Conservation (phyloP, 2,797 vertebrate genomes). For the Ctenopoma multispine region DNA sequence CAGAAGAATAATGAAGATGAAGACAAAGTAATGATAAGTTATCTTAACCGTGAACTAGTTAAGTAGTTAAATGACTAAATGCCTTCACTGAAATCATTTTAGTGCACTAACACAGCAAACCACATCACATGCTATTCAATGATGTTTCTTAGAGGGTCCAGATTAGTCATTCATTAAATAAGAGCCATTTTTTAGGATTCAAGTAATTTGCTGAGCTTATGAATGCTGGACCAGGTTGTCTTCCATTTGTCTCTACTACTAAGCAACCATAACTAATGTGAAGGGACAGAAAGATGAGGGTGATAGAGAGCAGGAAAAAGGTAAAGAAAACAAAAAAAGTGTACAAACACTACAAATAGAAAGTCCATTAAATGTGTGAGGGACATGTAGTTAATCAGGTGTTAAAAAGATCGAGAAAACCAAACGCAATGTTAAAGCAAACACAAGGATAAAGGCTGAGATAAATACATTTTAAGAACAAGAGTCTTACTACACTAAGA, state of each 20-base stretch:
- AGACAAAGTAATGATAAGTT: not conserved
- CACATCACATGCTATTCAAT: not conserved
- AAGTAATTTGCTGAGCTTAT: conserved; percentile 27
- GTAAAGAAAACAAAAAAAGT: conserved; percentile 4
- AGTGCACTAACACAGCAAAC: not conserved
- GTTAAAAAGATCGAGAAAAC: not conserved
- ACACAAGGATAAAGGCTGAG: not conserved
- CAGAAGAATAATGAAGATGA: not conserved
- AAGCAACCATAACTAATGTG: conserved; percentile 49
- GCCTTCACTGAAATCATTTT: not conserved
- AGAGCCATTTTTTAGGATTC: conserved; percentile 12
- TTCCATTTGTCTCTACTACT: conserved; percentile 30
- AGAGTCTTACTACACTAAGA: not conserved
- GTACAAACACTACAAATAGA: not conserved
- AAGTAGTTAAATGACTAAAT: not conserved
- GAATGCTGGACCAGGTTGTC: conserved; percentile 14
- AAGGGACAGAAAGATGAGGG: conserved; percentile 26
- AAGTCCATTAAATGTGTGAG: conserved; percentile 8
- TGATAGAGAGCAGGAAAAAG: conserved; percentile 35
- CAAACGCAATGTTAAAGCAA: not conserved
- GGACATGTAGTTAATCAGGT: conserved; percentile 8
- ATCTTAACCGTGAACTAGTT: not conserved
- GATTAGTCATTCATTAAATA: conserved; percentile 20
- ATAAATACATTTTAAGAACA: not conserved
- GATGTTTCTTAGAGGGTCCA: not conserved